Percentiles rank a stretch among this genome's conserved stretches.
phyloP scores from a whole-genome alignment of 2,888 invertebrate species.

The Phalera bucephala region DNA sequence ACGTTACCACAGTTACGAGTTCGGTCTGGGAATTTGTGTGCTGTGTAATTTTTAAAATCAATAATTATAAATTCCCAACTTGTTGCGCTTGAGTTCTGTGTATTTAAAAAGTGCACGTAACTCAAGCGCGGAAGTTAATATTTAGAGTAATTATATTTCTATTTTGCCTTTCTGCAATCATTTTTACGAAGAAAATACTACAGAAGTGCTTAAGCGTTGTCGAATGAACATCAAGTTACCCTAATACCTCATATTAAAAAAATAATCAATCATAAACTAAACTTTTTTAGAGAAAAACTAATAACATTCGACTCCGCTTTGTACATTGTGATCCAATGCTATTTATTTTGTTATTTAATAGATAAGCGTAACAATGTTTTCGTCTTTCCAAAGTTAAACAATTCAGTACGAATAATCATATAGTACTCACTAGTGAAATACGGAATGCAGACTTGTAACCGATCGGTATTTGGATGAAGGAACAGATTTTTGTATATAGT shows the following conservation, averaged over 20 bases:
- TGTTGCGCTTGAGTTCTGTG: constrained; percentile 34
- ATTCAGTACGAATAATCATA: constrained; percentile 18
- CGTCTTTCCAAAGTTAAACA: constrained; percentile 30
- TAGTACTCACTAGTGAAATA: constrained; percentile 25
- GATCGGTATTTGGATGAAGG: constrained; percentile 43
- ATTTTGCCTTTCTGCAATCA: constrained; percentile 74
- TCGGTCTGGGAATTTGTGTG: constrained; percentile 25
- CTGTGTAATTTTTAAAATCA: constrained; percentile 18
- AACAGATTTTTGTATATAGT: constrained; percentile 70
- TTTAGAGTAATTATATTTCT: constrained; percentile 55
- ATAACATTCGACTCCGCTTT: constrained; percentile 45
- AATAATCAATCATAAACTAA: too few species aligned
- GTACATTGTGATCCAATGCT: constrained; percentile 61
- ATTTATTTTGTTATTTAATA: constrained; percentile 72
- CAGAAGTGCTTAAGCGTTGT: constrained; percentile 58
- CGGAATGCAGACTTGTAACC: constrained; percentile 41
- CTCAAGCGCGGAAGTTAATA: constrained; percentile 33
- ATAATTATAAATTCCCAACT: constrained; percentile 44
- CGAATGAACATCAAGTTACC: constrained; percentile 28
- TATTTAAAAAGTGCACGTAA: constrained; percentile 9
- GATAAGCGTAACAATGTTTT: constrained; percentile 51
- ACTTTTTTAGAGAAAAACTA: too few species aligned
- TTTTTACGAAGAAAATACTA: constrained; percentile 70
- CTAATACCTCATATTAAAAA: constrained; percentile 22
- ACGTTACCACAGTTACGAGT: too few species aligned